Conservation (phyloP, 2,113 vertebrate genomes). For the Cyprinodon variegatus region DNA sequence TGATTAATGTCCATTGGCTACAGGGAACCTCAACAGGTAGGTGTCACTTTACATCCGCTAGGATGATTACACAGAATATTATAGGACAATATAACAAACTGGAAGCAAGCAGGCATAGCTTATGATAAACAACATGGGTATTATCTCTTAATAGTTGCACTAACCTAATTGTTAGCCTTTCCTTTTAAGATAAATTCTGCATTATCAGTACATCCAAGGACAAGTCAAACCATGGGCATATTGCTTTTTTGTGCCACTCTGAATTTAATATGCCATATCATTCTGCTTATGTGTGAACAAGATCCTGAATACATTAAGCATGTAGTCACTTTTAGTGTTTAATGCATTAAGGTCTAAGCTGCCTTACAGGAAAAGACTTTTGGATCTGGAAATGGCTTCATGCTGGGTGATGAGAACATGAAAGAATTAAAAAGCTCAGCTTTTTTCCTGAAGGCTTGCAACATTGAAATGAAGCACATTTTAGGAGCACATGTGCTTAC, state of each 20-base stretch:
- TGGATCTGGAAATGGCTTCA: slow-evolving; percentile 44
- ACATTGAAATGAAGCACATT: slow-evolving; percentile 38
- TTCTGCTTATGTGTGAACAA: slow-evolving; percentile 1
- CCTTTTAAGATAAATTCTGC: slow-evolving; percentile 15
- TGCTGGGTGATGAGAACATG: slow-evolving; percentile 55
- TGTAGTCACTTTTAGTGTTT: slow-evolving; percentile 9
- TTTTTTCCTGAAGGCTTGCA: slow-evolving; percentile 52
- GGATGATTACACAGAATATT: slow-evolving; percentile 54
- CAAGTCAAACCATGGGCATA: slow-evolving; percentile 32
- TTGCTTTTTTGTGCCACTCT: slow-evolving; percentile 24
- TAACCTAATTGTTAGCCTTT: slow-evolving; percentile 29
- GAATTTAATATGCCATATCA: slow-evolving; percentile 28
- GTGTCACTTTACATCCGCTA: slow-evolving; percentile 63
- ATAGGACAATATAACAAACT: slow-evolving; percentile 27
- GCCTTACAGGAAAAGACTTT: slow-evolving; percentile 19
- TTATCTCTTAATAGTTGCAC: slow-evolving; percentile 1
- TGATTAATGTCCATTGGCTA: slow-evolving; percentile 68
- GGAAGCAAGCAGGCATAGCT: slow-evolving; percentile 9
- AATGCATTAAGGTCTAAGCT: slow-evolving; percentile 6
- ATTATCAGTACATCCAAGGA: slow-evolving; percentile 22
- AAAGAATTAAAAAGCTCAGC: slow-evolving; percentile 63
- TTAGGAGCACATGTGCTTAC: slow-evolving; percentile 48
- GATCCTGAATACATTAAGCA: slow-evolving; percentile 16
- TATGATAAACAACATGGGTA: slow-evolving; percentile 23
- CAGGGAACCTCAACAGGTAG: slow-evolving; percentile 43